phyloP scores from a whole-genome alignment of 1,140 invertebrate species.

The Drosophila nigromelanica region DNA sequence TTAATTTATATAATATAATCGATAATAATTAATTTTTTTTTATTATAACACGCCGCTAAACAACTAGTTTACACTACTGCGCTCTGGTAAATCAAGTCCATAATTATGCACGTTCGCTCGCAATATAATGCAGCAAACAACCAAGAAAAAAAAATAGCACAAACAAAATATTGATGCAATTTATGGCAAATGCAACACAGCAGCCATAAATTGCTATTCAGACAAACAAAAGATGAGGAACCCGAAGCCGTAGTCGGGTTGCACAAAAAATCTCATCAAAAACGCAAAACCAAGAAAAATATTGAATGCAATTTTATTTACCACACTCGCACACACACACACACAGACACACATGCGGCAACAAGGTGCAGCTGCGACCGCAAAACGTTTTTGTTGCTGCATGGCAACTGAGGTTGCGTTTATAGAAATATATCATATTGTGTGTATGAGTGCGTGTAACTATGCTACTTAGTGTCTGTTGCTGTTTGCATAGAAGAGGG shows the following conservation, averaged over 20 bases:
- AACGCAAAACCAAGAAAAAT: conserved; percentile 61
- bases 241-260: conserved; percentile 7
- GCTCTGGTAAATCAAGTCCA: conserved; percentile 36
- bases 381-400: conserved; percentile 39
- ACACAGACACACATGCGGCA: conserved; percentile 28
- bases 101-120: conserved; percentile 57
- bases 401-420: conserved; percentile 42
- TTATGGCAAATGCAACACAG: conserved; percentile 58
- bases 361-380: conserved; percentile 23
- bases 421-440: conserved; percentile 71
- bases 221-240: conserved; percentile 53
- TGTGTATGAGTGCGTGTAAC: conserved; percentile 55
- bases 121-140: conserved; percentile 53
- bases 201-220: conserved; percentile 69
- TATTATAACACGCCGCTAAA: too few species aligned
- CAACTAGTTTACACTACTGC: neutral
- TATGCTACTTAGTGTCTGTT: conserved; percentile 74
- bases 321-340: conserved; percentile 36
- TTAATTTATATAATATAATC: too few species aligned
- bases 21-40: neutral
- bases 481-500: conserved; percentile 56
- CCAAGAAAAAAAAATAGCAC: conserved; percentile 20
- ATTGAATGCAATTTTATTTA: conserved; percentile 81
- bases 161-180: conserved; percentile 36
- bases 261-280: conserved; percentile 71